Evolutionary conservation across 2,113 vertebrate species (phyloP), one percentile per base, ranked within the genome.

Genomic region (Pipa parva): DNA sequence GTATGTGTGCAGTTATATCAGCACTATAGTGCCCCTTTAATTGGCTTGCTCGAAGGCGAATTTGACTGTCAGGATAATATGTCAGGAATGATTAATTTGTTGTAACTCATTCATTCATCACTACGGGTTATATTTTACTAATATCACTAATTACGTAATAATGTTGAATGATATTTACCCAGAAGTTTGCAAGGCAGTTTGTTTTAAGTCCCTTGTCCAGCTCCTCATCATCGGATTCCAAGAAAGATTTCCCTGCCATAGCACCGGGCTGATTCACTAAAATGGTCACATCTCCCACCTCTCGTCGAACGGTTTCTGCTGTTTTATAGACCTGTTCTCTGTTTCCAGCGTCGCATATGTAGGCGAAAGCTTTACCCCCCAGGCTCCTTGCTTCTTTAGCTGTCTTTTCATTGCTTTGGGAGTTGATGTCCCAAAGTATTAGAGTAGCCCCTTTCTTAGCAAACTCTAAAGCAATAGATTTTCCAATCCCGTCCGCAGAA

Each of bases 161-260:
- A n/a, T n/a, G n/a, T n/a, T n/a, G n/a, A n/a, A n/a, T 3, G 15
- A 36, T 36, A 36, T 11, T 49, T 74, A 88, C 84, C 81, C 82
- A 86, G 76, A 88, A 87, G 58, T 82, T 82, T 4, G 80, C 80
- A 10, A 83, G 82, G 27, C 84, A 86, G 73, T 85, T 85, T 74
- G 82, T 82, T 45, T 68, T 80, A 80, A 85, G 77, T 48, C 83
- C 82, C 72, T 72, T 82, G 75, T 86, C 84, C 22, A 85, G 62
- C 65, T 81, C 69, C 8, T 80, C 78, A 15, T 86, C 83, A 0
- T 76, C 76, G 62, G 80, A 84, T 21, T 84, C 78, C 10, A 85
- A 24, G 63, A 87, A 59, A 20, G 72, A 71, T 24, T 33, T 59
- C 11, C 46, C 33, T 7, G 63, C 5, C 7, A 33, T 22, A 1